These are phyloP conservation scores for Eupithecia vulgata DNA, from an alignment of 2,888 invertebrate species.

Conservation along the genomic window DNA sequence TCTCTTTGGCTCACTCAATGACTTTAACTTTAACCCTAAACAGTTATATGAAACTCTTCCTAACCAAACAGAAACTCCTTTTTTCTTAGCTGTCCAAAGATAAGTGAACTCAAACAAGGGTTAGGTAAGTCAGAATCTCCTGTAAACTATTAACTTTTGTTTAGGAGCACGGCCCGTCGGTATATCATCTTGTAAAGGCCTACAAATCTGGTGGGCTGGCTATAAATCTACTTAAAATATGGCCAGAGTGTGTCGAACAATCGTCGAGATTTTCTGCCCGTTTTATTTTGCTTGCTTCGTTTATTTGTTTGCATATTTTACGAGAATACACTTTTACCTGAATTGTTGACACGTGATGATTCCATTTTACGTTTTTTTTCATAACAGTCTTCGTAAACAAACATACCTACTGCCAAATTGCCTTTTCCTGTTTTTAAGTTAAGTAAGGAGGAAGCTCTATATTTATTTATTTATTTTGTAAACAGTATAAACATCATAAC, in stretches of 20 bases:
- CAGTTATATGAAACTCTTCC: not conserved
- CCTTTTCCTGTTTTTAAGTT: too few species aligned
- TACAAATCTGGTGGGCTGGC: constrained; percentile 54
- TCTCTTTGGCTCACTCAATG: not conserved
- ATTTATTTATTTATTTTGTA: too few species aligned
- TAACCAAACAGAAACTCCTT: constrained; percentile 3
- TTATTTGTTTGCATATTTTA: constrained; percentile 31
- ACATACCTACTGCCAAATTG: too few species aligned
- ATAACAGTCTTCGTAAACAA: not conserved
- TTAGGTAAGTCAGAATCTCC: constrained; percentile 15
- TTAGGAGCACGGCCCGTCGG: constrained; percentile 45
- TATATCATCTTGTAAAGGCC: constrained; percentile 57
- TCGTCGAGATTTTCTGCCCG: constrained; percentile 39
- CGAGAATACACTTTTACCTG: not conserved
- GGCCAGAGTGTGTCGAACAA: constrained; percentile 39
- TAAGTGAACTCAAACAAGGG: constrained; percentile 21
- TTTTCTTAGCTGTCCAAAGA: not conserved
- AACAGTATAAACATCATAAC: too few species aligned
- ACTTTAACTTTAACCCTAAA: not conserved
- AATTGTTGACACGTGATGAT: not conserved
- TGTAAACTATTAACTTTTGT: constrained; percentile 60
- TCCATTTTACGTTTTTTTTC: not conserved
- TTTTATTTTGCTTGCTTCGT: constrained; percentile 29
- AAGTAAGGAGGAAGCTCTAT: too few species aligned
- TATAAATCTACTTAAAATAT: constrained; percentile 54